Percentiles rank a stretch among this genome's conserved stretches.
Conservation (phyloP, 2,888 invertebrate species). For the Heliconius hortense region DNA sequence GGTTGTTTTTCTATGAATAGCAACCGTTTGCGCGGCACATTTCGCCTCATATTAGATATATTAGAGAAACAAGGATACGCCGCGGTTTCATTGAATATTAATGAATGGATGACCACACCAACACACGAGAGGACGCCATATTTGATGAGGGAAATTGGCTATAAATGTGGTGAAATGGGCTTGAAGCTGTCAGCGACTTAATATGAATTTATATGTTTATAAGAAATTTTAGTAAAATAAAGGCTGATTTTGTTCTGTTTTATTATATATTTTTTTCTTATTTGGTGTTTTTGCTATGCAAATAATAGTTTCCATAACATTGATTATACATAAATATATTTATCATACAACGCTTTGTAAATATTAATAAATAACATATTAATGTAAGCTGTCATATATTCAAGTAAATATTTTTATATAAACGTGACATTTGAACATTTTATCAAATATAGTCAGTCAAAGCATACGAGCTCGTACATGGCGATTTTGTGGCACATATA, state of each 20-base stretch:
- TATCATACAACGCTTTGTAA: neutral
- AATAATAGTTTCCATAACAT: neutral
- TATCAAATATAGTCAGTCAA: neutral
- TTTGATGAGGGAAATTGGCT: constrained; percentile 79
- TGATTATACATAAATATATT: too few relatives aligned
- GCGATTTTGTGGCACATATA: neutral
- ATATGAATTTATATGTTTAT: constrained; percentile 36
- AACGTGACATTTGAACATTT: neutral
- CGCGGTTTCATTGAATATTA: constrained; percentile 79
- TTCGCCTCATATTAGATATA: constrained; percentile 77
- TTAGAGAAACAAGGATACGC: constrained; percentile 81
- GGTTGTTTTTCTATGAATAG: constrained; percentile 83
- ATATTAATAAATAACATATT: neutral
- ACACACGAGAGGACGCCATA: constrained; percentile 84
- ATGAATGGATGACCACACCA: constrained; percentile 78
- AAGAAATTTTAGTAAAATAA: constrained; percentile 43
- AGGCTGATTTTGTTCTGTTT: constrained; percentile 34
- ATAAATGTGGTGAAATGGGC: constrained; percentile 76
- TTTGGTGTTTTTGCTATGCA: neutral
- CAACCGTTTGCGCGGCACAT: constrained; percentile 77
- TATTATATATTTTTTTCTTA: constrained; percentile 9
- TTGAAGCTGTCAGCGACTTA: constrained; percentile 63
- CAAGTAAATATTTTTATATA: too few relatives aligned
- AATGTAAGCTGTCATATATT: too few relatives aligned
- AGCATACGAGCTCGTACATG: neutral